phyloP scores from a whole-genome alignment of 1,140 invertebrate genomes.

The Papilio polyxenes region DNA sequence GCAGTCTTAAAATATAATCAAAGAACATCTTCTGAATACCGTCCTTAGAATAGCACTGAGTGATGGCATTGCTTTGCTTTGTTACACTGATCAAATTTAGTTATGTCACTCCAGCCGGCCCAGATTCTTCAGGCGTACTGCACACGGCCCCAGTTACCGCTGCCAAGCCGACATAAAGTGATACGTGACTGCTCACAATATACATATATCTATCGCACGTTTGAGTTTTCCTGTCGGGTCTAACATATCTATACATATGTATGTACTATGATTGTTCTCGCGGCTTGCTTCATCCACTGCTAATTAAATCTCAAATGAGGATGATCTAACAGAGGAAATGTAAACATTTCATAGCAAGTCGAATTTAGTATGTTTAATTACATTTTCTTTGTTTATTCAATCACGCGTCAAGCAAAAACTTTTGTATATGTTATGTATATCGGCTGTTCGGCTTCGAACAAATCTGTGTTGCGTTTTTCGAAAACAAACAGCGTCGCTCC shows the following conservation, averaged over 20 bases:
- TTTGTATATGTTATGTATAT: slow-evolving; percentile 49
- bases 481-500: slow-evolving; percentile 49
- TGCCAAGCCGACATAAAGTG: slow-evolving; percentile 70
- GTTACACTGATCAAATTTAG: slow-evolving; percentile 77
- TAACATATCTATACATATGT: slow-evolving; percentile 35
- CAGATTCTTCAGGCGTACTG: slow-evolving; percentile 73
- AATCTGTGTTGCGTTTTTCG: slow-evolving; percentile 52
- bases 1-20: slow-evolving; percentile 41
- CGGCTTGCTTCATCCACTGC: background rate
- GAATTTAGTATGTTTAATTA: slow-evolving; percentile 6
- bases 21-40: slow-evolving; percentile 39
- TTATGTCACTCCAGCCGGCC: slow-evolving; percentile 78
- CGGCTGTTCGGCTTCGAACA: slow-evolving; percentile 45
- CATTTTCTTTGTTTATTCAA: background rate
- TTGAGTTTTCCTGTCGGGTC: slow-evolving; percentile 68
- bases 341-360: background rate
- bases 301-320: background rate
- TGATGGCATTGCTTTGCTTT: slow-evolving; percentile 67
- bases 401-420: slow-evolving; percentile 42
- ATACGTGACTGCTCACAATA: slow-evolving; percentile 52
- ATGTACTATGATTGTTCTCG: background rate
- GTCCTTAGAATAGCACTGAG: slow-evolving; percentile 49
- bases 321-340: background rate
- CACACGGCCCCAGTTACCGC: slow-evolving; percentile 71
- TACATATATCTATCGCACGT: slow-evolving; percentile 68